phyloP scores from a whole-genome alignment of 2,113 vertebrate genomes.

The Atractosteus spatula region DNA sequence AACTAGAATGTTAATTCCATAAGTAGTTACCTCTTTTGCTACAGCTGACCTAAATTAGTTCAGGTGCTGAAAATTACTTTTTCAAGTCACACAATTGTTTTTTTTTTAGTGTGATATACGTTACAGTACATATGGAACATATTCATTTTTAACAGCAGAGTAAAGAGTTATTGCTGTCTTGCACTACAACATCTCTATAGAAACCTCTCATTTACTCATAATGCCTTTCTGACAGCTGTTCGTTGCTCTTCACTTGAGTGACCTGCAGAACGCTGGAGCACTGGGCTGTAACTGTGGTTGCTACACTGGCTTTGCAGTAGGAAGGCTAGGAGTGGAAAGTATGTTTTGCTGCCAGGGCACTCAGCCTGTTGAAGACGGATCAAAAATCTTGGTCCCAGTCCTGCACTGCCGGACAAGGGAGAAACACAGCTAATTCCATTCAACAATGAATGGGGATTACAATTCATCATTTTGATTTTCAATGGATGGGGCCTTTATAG shows the following conservation, averaged over 20 bases:
- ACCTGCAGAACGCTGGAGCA: background rate
- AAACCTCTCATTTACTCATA: background rate
- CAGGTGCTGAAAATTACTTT: no score
- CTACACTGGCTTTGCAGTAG: background rate
- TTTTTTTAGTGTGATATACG: no score
- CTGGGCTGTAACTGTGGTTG: background rate
- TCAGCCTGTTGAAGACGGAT: constrained; percentile 15
- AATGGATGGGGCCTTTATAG: no score
- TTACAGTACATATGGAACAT: no score
- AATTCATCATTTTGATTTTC: no score
- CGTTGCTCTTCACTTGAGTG: background rate
- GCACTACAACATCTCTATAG: background rate
- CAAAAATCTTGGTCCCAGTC: constrained; percentile 17
- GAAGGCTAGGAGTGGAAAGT: constrained; percentile 9
- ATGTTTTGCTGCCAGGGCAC: constrained; percentile 8
- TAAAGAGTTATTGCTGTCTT: background rate
- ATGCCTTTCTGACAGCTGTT: background rate
- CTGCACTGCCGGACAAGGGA: background rate
- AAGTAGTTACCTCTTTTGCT: no score
- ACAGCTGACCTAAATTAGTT: no score
- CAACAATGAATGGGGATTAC: background rate
- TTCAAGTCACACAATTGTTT: no score
- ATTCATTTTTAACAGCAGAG: no score
- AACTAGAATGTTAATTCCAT: no score
- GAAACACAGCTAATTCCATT: constrained; percentile 13